phyloP scores from a whole-genome alignment of 2,888 invertebrate genomes.

The Meghimatium bilineatum region DNA sequence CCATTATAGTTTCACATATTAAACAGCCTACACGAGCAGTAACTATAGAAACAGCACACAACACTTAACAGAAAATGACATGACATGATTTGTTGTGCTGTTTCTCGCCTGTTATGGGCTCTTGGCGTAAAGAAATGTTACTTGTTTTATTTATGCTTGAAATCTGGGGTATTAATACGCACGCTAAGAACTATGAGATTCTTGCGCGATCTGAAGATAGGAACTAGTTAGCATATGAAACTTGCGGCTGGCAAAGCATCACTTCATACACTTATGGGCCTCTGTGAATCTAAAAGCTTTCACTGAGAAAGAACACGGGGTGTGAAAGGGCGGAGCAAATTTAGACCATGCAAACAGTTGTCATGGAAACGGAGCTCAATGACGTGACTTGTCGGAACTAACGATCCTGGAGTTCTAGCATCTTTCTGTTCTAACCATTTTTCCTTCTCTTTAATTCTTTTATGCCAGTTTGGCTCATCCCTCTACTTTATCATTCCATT shows the following conservation, averaged over 20 bases:
- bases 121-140: no score
- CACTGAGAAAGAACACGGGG: background rate
- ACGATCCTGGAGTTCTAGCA: conserved; percentile 24
- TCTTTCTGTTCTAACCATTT: conserved; percentile 18
- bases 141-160: no score
- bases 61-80: background rate
- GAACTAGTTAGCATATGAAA: background rate
- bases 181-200: no score
- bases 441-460: background rate
- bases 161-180: no score
- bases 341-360: conserved; percentile 46
- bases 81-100: background rate
- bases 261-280: background rate
- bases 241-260: background rate
- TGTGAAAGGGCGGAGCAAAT: background rate
- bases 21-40: background rate
- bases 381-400: conserved; percentile 37
- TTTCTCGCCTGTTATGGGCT: background rate
- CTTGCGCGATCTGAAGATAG: background rate
- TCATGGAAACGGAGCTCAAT: conserved; percentile 40
- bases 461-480: background rate
- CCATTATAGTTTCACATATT: background rate
- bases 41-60: background rate
- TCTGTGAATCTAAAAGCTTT: conserved; percentile 28
- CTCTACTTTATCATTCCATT: conserved; percentile 1